Conservation (phyloP, 2,113 vertebrate species). For the Gallinago jamesoni region DNA sequence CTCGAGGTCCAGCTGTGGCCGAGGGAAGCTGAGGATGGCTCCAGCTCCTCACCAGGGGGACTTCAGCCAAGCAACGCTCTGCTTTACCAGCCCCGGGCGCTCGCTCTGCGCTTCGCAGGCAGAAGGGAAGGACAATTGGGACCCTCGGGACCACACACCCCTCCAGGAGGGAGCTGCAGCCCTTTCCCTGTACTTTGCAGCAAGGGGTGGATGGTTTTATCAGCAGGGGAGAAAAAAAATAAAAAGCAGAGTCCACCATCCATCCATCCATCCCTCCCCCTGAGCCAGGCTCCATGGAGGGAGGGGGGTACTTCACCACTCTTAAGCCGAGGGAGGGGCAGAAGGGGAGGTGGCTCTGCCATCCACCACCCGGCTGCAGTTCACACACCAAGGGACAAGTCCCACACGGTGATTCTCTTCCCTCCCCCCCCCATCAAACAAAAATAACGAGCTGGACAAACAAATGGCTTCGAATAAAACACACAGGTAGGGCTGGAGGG, state of each 20-base stretch:
- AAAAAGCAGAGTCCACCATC: background rate
- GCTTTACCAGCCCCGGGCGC: background rate
- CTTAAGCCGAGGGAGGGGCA: background rate
- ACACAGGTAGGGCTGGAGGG: background rate
- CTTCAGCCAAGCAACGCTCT: background rate
- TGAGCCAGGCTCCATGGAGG: slow-evolving; percentile 44
- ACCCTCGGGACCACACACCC: background rate
- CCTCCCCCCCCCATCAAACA: background rate
- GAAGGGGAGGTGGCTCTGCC: background rate
- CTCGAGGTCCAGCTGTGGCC: background rate
- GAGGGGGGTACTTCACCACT: background rate
- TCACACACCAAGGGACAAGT: background rate
- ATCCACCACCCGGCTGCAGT: background rate
- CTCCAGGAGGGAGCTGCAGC: background rate
- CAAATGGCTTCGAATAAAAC: background rate
- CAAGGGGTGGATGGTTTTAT: background rate
- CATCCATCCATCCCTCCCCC: background rate
- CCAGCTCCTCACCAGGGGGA: background rate
- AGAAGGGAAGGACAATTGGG: background rate
- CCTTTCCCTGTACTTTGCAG: background rate
- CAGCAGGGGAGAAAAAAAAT: background rate
- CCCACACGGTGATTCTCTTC: background rate
- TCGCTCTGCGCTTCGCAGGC: accelerated
- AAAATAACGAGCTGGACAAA: background rate
- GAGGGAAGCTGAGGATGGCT: background rate